These are phyloP conservation scores for Pogonophryne albipinna DNA, from an alignment of 2,797 vertebrate genomes.

Conservation along the genomic window DNA sequence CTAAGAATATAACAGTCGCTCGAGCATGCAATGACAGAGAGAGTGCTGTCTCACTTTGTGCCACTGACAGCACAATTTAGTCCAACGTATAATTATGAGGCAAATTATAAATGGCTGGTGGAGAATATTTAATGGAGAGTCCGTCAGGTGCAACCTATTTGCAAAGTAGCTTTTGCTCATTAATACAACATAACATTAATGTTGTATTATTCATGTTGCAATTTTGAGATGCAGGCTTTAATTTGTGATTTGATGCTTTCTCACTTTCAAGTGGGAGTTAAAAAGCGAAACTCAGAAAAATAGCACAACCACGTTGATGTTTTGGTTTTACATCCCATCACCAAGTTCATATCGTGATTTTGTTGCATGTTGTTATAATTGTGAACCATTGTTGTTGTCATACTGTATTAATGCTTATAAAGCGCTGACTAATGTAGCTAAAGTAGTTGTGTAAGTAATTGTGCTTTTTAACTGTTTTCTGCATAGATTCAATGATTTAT, in stretches of 20 bases:
- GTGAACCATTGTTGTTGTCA: constrained; percentile 51
- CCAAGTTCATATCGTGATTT: constrained; percentile 50
- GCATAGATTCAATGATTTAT: constrained; percentile 11
- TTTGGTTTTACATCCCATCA: constrained; percentile 59
- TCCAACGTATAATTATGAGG: constrained; percentile 56
- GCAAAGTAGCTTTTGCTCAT: constrained; percentile 63
- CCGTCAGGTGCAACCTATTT: constrained; percentile 68
- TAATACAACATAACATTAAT: constrained; percentile 57
- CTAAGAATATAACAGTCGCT: constrained; percentile 28
- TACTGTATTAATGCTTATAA: constrained; percentile 20
- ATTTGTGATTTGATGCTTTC: constrained; percentile 46
- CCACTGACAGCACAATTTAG: constrained; percentile 52
- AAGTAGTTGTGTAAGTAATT: background rate
- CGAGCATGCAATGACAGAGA: constrained; percentile 37
- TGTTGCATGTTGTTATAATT: constrained; percentile 52
- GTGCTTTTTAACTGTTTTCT: constrained; percentile 18
- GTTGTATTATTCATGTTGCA: constrained; percentile 59
- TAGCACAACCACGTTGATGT: constrained; percentile 49
- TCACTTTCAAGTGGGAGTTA: constrained; percentile 23
- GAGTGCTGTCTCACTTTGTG: constrained; percentile 39
- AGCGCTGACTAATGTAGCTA: background rate
- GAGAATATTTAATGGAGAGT: constrained; percentile 63
- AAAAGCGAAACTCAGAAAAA: constrained; percentile 34
- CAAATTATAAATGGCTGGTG: constrained; percentile 61
- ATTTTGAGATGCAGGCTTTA: constrained; percentile 48